Percentiles rank a stretch among this genome's conserved stretches.
These are phyloP conservation scores for Ladona fulva DNA, from an alignment of 1,140 invertebrate species.

Conservation along the genomic window DNA sequence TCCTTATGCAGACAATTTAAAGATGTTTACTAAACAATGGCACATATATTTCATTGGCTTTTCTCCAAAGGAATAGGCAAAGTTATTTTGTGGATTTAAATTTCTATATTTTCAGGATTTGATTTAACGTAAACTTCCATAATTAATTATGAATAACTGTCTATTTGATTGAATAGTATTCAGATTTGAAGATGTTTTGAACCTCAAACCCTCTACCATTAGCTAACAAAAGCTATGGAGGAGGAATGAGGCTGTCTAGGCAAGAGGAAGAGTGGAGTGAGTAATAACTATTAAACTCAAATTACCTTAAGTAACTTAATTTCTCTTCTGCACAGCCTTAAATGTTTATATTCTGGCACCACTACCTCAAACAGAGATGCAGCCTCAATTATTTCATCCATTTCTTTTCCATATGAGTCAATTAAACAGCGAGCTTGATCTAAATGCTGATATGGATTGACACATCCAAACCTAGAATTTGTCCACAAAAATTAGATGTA, in stretches of 20 bases:
- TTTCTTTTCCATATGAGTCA: slow-evolving; percentile 55
- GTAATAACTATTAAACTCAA: not conserved
- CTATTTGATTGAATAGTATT: too few species aligned
- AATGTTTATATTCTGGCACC: slow-evolving; percentile 67
- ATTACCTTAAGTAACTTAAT: slow-evolving; percentile 60
- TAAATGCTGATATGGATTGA: slow-evolving; percentile 61
- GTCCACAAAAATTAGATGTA: not conserved
- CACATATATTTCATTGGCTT: too few species aligned
- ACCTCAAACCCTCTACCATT: not conserved
- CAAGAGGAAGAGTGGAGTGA: not conserved
- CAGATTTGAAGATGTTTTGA: too few species aligned
- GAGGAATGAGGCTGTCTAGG: not conserved
- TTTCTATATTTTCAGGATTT: too few species aligned
- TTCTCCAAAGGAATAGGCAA: too few species aligned
- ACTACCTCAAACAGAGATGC: slow-evolving; percentile 78
- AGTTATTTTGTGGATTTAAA: too few species aligned
- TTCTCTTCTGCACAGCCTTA: slow-evolving; percentile 66
- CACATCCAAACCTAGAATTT: slow-evolving; percentile 48
- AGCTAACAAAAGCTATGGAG: not conserved
- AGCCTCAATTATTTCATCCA: slow-evolving; percentile 57
- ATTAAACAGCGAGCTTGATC: slow-evolving; percentile 65
- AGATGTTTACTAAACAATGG: too few species aligned
- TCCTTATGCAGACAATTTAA: too few species aligned
- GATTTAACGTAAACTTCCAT: too few species aligned
- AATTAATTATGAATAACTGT: too few species aligned